phyloP scores from a whole-genome alignment of 2,797 vertebrate genomes.

The Rhinatrema bivittatum region DNA sequence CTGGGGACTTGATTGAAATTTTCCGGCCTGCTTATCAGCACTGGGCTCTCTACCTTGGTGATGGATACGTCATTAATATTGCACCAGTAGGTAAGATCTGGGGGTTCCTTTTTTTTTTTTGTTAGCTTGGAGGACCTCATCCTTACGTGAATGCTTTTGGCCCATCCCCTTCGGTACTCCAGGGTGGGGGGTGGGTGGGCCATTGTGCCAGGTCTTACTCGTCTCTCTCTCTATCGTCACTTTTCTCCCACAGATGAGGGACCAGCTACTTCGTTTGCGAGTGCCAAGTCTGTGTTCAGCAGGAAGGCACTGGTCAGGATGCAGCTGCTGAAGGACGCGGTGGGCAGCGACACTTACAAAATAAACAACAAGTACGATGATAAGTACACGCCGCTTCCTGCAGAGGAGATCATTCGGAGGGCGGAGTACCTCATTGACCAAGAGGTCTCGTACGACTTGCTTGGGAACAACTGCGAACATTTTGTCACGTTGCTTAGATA shows the following conservation, averaged over 20 bases:
- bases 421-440: slow-evolving; percentile 68
- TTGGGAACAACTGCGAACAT: slow-evolving; percentile 88
- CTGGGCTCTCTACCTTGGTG: slow-evolving; percentile 89
- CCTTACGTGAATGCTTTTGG: too few relatives aligned
- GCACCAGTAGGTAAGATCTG: slow-evolving; percentile 73
- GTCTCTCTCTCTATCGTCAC: neutral
- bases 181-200: too few relatives aligned
- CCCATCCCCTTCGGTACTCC: too few relatives aligned
- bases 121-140: too few relatives aligned
- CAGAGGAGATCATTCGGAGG: slow-evolving; percentile 68
- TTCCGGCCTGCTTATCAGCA: slow-evolving; percentile 83
- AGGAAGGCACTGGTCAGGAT: slow-evolving; percentile 81
- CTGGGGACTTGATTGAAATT: slow-evolving; percentile 91
- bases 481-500: slow-evolving; percentile 88
- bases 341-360: slow-evolving; percentile 66
- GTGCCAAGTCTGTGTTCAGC: slow-evolving; percentile 80
- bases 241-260: slow-evolving; percentile 59
- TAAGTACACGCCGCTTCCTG: slow-evolving; percentile 61
- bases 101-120: neutral
- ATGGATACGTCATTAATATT: slow-evolving; percentile 85
- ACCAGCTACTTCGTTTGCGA: slow-evolving; percentile 58
- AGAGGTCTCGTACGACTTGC: slow-evolving; percentile 79
- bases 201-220: too few relatives aligned
- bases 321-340: slow-evolving; percentile 86
- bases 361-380: slow-evolving; percentile 90